Percentiles rank a stretch among this genome's conserved stretches.
These are phyloP conservation scores for Euura saliciscinereae DNA, from an alignment of 1,140 invertebrate species.

Conservation along the genomic window DNA sequence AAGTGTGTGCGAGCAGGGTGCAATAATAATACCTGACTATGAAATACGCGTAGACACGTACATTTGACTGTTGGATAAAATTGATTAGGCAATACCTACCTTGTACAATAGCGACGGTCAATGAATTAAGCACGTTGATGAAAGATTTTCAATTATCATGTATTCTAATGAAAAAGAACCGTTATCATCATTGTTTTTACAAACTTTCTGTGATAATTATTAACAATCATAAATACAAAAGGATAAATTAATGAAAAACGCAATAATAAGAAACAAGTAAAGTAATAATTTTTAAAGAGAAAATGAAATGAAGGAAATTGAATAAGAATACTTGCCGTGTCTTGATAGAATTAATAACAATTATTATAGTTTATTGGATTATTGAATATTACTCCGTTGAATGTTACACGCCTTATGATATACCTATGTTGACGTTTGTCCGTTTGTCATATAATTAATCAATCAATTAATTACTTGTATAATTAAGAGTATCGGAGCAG, in stretches of 20 bases:
- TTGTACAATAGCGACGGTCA: too few species aligned
- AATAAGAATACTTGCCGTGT: conserved; percentile 23
- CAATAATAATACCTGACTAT: too few species aligned
- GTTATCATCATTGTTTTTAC: conserved; percentile 45
- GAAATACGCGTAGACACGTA: too few species aligned
- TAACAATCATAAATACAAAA: conserved; percentile 56
- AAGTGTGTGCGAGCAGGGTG: too few species aligned
- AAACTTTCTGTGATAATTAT: conserved; percentile 63
- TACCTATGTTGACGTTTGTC: conserved; percentile 5
- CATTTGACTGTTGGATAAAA: too few species aligned
- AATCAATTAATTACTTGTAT: not conserved
- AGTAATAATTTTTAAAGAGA: not conserved
- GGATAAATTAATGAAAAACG: not conserved
- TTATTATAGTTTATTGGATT: conserved; percentile 43
- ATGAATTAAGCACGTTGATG: too few species aligned
- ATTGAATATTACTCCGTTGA: not conserved
- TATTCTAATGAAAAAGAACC: too few species aligned
- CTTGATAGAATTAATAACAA: conserved; percentile 39
- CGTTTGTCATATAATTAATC: not conserved
- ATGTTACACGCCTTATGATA: not conserved
- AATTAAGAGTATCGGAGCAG: too few species aligned
- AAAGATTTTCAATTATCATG: too few species aligned
- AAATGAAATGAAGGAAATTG: not conserved
- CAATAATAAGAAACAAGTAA: conserved; percentile 3
- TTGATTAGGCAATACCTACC: too few species aligned